Conservation (phyloP, 1,140 invertebrate species). For the Lamellibrachia luymesi region DNA sequence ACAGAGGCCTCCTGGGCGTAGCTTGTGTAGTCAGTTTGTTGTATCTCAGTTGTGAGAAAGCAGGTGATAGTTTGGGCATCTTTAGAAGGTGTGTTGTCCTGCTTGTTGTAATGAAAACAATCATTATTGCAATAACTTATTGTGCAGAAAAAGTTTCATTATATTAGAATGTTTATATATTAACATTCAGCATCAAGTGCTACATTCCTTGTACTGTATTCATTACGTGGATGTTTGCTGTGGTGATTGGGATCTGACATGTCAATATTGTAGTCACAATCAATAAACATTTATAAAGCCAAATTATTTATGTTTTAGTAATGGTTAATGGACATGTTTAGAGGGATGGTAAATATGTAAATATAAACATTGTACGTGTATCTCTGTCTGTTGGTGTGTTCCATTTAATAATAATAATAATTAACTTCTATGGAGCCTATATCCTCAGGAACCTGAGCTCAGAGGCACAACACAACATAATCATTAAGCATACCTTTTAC, state of each 20-base stretch:
- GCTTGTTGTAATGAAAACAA: not conserved
- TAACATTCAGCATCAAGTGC: too few relatives aligned
- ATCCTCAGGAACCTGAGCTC: too few relatives aligned
- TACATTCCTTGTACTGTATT: not conserved
- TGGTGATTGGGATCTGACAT: not conserved
- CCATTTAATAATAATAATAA: not conserved
- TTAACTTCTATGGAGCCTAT: too few relatives aligned
- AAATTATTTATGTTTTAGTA: too few relatives aligned
- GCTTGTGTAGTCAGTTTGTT: not conserved
- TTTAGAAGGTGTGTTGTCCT: not conserved
- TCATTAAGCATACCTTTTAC: not conserved
- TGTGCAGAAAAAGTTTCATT: too few relatives aligned
- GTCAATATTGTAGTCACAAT: too few relatives aligned
- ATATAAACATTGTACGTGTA: not conserved
- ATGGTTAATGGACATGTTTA: too few relatives aligned
- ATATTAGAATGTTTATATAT: too few relatives aligned
- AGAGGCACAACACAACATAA: too few relatives aligned
- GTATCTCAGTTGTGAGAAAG: not conserved
- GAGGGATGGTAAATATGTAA: not conserved
- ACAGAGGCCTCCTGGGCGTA: not conserved
- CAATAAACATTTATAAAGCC: too few relatives aligned
- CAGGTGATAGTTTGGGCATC: not conserved
- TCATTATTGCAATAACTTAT: too few relatives aligned
- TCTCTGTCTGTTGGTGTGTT: too few relatives aligned
- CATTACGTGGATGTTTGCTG: not conserved